Evolutionary conservation across 2,797 vertebrate genomes (phyloP), one percentile per base, ranked within the genome.

Genomic region (Cottoperca gobio): DNA sequence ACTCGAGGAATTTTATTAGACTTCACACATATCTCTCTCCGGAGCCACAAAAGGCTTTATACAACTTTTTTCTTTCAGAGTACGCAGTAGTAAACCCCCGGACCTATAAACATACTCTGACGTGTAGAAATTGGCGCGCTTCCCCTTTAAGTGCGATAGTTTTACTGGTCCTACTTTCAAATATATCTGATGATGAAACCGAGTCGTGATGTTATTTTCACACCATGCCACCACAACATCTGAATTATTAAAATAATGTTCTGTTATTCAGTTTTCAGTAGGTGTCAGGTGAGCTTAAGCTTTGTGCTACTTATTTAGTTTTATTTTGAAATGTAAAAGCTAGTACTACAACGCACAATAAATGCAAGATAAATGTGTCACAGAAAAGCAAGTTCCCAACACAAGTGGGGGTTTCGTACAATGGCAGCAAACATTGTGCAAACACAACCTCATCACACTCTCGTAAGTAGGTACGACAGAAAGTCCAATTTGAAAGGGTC

Each of bases 401-500:
- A 42, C 35, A 19, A n/a, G 50, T 26, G 14, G 31, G 12, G 28
- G 3, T 45, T 33, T 71, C 0, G 0, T 13, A 61, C 62, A 69
- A 43, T 14, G 50, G 57, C 55, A 50, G 26, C 37, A 73, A 43
- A 21, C 37, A 43, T 31, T 24, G 7, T 45, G 4, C 12, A 70
- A 63, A 54, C 55, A 62, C 62, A 79, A 6, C n/a, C 8, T 52
- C 45, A 40, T n/a, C n/a, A n/a, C n/a, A n/a, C n/a, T n/a, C n/a
- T 59, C 39, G 54, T 54, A 31, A 49, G 61, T 64, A 61, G 35
- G 9, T 59, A 33, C 8, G 69, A 57, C 21, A 54, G n/a, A n/a
- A 68, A 58, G 87, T 72, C 72, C 74, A 78, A 85, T 85, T 83
- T 64, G n/a, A 84, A 8, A 2, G 62, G n/a, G 63, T 65, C 62